Conservation (phyloP, 23 tunicate species). For the Halocynthia roretzi region DNA sequence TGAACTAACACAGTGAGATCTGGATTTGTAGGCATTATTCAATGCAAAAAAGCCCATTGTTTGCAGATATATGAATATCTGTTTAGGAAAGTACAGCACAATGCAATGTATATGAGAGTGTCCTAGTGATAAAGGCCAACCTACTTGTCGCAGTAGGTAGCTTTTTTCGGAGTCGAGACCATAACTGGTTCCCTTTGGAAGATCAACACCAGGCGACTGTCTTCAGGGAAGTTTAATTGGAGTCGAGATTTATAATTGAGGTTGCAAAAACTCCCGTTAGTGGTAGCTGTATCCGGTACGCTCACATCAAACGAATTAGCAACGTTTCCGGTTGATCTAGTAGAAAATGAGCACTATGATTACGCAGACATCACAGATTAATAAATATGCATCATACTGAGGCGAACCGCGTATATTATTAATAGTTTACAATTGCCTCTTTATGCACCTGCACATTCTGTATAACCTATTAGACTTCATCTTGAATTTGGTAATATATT, state of each 20-base stretch:
- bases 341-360: no score
- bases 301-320: background rate
- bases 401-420: no score
- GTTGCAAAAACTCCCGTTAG: slow-evolving; percentile 34
- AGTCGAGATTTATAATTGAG: slow-evolving; percentile 23
- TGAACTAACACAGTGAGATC: background rate
- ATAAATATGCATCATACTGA: no score
- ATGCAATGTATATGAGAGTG: background rate
- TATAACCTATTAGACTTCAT: no score
- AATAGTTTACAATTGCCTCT: no score
- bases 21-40: background rate
- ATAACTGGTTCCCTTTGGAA: slow-evolving; percentile 7
- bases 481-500: no score
- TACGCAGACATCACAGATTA: no score
- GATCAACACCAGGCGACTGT: background rate
- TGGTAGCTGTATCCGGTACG: slow-evolving; percentile 24
- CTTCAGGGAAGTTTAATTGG: slow-evolving; percentile 24
- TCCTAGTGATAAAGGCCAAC: background rate
- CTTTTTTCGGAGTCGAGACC: background rate
- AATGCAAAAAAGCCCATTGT: background rate
- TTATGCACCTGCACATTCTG: no score
- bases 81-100: background rate
- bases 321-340: no score
- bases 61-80: background rate
- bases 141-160: background rate